Percentiles rank a stretch among this genome's conserved stretches.
Evolutionary conservation across 2,888 invertebrate species (phyloP).

Genomic region (Parthenolecanium corni): DNA sequence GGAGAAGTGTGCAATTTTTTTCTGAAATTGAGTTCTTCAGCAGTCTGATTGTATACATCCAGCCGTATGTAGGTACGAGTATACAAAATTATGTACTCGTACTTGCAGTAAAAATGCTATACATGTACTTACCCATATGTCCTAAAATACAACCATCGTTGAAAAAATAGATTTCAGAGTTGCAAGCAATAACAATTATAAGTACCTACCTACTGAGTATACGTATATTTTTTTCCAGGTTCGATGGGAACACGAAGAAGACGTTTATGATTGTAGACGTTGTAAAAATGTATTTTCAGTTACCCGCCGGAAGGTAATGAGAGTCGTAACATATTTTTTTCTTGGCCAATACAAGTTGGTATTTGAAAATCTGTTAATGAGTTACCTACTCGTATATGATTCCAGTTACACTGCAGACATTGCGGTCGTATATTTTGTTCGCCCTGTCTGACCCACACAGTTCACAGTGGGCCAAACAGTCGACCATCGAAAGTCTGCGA

Average conservation of each 20-base stretch:
- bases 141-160: no score
- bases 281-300: slow-evolving; percentile 64
- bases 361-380: neutral
- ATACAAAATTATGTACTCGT: no score
- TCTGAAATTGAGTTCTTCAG: no score
- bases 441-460: slow-evolving; percentile 66
- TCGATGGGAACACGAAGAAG: slow-evolving; percentile 97
- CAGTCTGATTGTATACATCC: no score
- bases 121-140: no score
- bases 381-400: slow-evolving; percentile 20
- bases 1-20: no score
- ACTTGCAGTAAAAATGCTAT: no score
- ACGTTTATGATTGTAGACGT: slow-evolving; percentile 73
- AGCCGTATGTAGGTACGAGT: no score
- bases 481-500: slow-evolving; percentile 84
- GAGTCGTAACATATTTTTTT: no score
- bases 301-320: slow-evolving; percentile 40
- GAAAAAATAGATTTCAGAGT: no score
- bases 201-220: no score
- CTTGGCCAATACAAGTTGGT: neutral
- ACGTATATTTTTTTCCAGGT: slow-evolving; percentile 42
- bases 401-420: slow-evolving; percentile 71
- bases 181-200: no score
- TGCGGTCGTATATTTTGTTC: slow-evolving; percentile 93
- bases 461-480: slow-evolving; percentile 74